These are phyloP conservation scores for Saccopteryx leptura DNA, from an alignment of 2,113 vertebrate genomes.

Conservation along the genomic window DNA sequence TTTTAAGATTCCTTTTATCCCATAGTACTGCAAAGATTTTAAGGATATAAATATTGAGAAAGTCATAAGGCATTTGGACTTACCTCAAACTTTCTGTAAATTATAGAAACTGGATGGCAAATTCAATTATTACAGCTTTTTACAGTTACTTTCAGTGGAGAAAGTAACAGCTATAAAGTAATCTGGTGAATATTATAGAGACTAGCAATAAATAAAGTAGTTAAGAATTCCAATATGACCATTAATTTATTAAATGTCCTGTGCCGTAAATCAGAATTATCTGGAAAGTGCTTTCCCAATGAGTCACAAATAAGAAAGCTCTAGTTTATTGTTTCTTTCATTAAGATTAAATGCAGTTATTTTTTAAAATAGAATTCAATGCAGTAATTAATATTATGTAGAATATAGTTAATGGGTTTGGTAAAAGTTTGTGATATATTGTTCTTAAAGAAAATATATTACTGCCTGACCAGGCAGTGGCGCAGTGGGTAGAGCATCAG, in stretches of 20 bases:
- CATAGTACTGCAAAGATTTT: not conserved
- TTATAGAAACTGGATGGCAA: not conserved
- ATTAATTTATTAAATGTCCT: not conserved
- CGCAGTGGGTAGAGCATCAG: no score
- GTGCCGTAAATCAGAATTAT: not conserved
- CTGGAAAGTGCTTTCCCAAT: not conserved
- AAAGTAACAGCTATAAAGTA: not conserved
- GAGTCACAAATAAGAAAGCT: not conserved
- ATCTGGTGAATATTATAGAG: not conserved
- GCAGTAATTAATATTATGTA: not conserved
- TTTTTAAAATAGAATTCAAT: not conserved
- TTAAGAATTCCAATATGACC: not conserved
- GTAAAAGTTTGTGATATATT: not conserved
- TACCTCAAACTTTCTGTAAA: not conserved
- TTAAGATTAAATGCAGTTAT: not conserved
- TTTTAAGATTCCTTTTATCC: not conserved
- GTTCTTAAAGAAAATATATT: not conserved
- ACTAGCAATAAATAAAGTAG: not conserved
- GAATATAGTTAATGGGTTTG: conserved; percentile 6
- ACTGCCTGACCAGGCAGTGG: no score
- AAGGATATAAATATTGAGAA: not conserved
- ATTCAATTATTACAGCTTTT: not conserved
- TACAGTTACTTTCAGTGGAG: not conserved
- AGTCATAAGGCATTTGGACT: not conserved
- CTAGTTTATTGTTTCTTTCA: not conserved